phyloP scores from a whole-genome alignment of 2,888 invertebrate genomes.

The Zhengitettix transpicula region DNA sequence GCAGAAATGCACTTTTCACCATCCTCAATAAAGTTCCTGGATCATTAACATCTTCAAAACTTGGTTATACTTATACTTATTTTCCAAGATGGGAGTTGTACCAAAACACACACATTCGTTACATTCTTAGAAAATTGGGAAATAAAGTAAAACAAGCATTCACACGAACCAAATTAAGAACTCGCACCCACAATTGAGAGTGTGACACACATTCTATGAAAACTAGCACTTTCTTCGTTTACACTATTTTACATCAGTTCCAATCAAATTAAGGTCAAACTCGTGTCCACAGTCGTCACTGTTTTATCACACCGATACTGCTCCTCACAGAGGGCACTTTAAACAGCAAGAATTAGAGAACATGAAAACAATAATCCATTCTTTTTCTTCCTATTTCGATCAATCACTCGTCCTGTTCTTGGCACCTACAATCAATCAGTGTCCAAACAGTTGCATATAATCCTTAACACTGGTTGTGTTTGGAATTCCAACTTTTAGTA shows the following conservation, averaged over 20 bases:
- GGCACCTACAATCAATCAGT: not conserved
- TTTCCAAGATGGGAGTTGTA: not conserved
- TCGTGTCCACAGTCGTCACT: not conserved
- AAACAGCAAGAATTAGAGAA: constrained; percentile 6
- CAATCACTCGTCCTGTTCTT: not conserved
- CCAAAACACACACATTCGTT: not conserved
- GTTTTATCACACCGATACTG: constrained; percentile 1
- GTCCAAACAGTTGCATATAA: too few relatives aligned
- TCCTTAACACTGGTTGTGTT: too few relatives aligned
- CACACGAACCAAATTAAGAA: not conserved
- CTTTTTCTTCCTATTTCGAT: constrained; percentile 2
- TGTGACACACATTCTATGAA: not conserved
- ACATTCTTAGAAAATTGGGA: not conserved
- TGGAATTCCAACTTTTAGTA: too few relatives aligned
- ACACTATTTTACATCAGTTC: too few relatives aligned
- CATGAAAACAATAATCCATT: constrained; percentile 5
- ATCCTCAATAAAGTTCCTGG: not conserved
- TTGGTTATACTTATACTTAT: not conserved
- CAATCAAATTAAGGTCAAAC: too few relatives aligned
- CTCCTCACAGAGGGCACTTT: constrained; percentile 13
- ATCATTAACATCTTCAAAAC: not conserved
- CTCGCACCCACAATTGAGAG: not conserved
- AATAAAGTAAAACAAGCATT: not conserved
- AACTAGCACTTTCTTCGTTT: too few relatives aligned
- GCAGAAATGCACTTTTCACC: not conserved